A percentile compares a stretch with the other conserved stretches of the same genome.
Conservation (phyloP, 2,888 invertebrate species). For the Dryobota labecula region DNA sequence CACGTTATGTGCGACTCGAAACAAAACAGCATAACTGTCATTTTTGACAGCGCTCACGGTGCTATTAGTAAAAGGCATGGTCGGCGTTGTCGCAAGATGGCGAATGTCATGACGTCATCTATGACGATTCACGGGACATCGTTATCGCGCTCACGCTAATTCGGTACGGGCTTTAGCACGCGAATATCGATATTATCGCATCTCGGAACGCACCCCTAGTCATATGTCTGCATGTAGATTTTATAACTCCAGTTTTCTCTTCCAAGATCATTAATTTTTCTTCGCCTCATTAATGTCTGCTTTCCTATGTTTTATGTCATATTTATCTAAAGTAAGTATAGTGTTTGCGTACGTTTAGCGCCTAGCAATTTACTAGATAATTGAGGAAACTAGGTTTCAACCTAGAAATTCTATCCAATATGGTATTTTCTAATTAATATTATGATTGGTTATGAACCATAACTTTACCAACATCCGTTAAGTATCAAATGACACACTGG, state of each 20-base stretch:
- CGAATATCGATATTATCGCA: too few species aligned
- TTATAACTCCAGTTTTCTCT: slow-evolving; percentile 23
- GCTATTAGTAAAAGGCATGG: too few species aligned
- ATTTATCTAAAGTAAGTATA: slow-evolving; percentile 25
- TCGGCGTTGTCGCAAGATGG: too few species aligned
- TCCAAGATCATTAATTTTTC: neutral
- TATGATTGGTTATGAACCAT: slow-evolving; percentile 11
- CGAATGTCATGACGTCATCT: too few species aligned
- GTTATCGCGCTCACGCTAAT: too few species aligned
- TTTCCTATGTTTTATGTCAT: slow-evolving; percentile 7
- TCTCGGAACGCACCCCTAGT: too few species aligned
- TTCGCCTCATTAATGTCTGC: neutral
- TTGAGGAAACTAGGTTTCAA: slow-evolving; percentile 10
- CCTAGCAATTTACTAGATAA: slow-evolving; percentile 27
- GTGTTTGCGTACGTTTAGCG: slow-evolving; percentile 26
- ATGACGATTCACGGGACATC: too few species aligned
- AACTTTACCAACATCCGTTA: neutral
- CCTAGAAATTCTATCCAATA: slow-evolving; percentile 1
- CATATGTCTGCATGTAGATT: neutral
- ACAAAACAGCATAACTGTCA: too few species aligned
- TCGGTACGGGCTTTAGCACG: too few species aligned
- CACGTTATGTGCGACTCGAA: too few species aligned
- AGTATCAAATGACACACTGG: neutral
- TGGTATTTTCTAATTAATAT: slow-evolving; percentile 29
- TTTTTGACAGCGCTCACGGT: too few species aligned